phyloP scores from a whole-genome alignment of 2,113 vertebrate genomes.

The Erythrolamprus reginae region DNA sequence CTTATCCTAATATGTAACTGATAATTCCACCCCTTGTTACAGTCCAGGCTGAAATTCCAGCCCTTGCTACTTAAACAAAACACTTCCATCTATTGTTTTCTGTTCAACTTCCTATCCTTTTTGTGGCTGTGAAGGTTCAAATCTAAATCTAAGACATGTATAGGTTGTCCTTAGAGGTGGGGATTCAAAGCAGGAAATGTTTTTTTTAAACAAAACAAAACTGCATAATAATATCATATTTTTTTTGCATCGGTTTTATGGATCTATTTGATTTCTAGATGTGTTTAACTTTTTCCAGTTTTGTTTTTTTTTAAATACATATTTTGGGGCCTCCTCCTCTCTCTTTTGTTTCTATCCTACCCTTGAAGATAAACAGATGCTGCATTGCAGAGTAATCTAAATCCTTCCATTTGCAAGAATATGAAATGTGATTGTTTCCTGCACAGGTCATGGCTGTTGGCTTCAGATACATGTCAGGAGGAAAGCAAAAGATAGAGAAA shows the following conservation, averaged over 20 bases:
- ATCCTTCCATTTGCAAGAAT: not conserved
- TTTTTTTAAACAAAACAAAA: conserved; percentile 60
- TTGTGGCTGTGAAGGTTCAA: conserved; percentile 54
- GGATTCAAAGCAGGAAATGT: conserved; percentile 34
- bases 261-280: not conserved
- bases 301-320: not conserved
- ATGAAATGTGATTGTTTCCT: not conserved
- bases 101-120: conserved; percentile 65
- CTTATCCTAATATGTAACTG: conserved; percentile 47
- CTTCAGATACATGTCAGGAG: not conserved
- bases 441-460: not conserved
- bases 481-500: not conserved
- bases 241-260: not conserved
- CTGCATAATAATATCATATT: not conserved
- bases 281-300: not conserved
- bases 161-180: conserved; percentile 50
- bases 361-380: not conserved
- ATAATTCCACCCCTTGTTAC: conserved; percentile 66
- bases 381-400: not conserved
- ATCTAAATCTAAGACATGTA: conserved; percentile 56
- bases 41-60: conserved; percentile 67
- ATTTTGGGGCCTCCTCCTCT: not conserved
- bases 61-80: conserved; percentile 63
- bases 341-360: not conserved
- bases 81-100: conserved; percentile 73